Base-by-base conservation (phyloP, 2,888 invertebrate species). In the Incurvaria masculella region DNA sequence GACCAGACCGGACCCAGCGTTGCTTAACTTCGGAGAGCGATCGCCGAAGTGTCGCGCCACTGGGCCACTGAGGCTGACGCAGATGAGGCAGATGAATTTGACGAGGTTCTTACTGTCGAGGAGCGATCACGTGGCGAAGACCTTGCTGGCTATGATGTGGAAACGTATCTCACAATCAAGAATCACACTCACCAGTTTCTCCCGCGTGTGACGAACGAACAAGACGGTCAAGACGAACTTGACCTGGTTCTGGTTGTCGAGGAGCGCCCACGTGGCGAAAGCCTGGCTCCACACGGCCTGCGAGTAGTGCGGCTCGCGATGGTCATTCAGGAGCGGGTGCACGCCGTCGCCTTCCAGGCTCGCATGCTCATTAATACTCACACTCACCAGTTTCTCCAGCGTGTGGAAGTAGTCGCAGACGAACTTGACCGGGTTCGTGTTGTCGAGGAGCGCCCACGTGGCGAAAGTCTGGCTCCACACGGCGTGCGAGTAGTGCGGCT, bases 331-430 rank as follows among this genome's bases (percentile, higher is more conserved):
- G 44, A 52, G 51, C 16, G 50, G 50, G 50, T 50, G 50, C 33
- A 48, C 48, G 23, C 57, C 58, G 57, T 59, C 59, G 59, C 60
- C 57, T 55, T 18, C 19, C 19, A 39, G 44, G n/a, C n/a, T n/a
- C n/a, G n/a, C n/a, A n/a, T n/a, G n/a, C n/a, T n/a, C n/a, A n/a
- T n/a, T n/a, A n/a, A n/a, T n/a, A n/a, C n/a, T n/a, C n/a, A n/a
- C n/a, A 50, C 61, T 57, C 18, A 71, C 71, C 62, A 70, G 11
- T 4, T 53, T 54, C 47, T 69, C 72, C 40, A 72, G 52, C 1
- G 56, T 44, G 33, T 70, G 69, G 52, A 60, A 72, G 53, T 68
- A 70, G 38, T 68, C 62, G 56, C 69, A 69, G 44, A 69, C 67
- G 5, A 64, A 58, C 27, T 57, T 56, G 55, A 69, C 69, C 49